These are phyloP conservation scores for Corythornis cristatus DNA, from an alignment of 2,113 vertebrate species.

Conservation along the genomic window DNA sequence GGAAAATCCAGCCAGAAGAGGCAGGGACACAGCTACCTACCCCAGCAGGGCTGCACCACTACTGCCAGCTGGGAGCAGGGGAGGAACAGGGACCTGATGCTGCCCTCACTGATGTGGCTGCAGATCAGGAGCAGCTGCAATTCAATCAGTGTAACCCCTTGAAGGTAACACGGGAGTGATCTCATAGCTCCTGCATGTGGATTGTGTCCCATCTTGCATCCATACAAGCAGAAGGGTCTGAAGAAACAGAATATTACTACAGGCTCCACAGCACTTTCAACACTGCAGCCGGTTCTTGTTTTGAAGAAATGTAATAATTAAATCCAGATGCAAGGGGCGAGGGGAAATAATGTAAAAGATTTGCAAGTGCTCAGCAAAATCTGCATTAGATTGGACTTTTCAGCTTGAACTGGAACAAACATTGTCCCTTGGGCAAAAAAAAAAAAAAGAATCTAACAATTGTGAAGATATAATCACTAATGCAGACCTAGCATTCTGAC, in stretches of 20 bases:
- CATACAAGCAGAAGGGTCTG: neutral
- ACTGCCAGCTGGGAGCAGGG: neutral
- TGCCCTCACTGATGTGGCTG: neutral
- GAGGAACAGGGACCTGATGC: neutral
- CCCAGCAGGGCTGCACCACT: rapidly evolving
- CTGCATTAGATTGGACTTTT: neutral
- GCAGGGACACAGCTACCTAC: neutral
- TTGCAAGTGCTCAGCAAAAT: slow-evolving; percentile 28
- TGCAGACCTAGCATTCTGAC: slow-evolving; percentile 17
- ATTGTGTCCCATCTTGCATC: neutral
- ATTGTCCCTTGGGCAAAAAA: neutral
- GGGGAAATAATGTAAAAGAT: neutral
- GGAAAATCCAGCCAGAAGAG: neutral
- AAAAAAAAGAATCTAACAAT: neutral
- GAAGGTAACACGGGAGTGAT: neutral
- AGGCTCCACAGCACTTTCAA: neutral
- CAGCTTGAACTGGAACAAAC: neutral
- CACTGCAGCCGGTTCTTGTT: slow-evolving; percentile 29
- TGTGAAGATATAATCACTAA: slow-evolving; percentile 27
- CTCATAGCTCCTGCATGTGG: neutral
- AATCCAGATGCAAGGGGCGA: neutral
- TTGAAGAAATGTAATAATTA: slow-evolving; percentile 10
- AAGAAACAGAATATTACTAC: neutral
- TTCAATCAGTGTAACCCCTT: neutral
- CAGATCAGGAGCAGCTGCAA: neutral